Percentiles rank a stretch among this genome's conserved stretches.
These are phyloP conservation scores for Tupiocoris notatus DNA, from an alignment of 2,888 invertebrate species.

Conservation along the genomic window DNA sequence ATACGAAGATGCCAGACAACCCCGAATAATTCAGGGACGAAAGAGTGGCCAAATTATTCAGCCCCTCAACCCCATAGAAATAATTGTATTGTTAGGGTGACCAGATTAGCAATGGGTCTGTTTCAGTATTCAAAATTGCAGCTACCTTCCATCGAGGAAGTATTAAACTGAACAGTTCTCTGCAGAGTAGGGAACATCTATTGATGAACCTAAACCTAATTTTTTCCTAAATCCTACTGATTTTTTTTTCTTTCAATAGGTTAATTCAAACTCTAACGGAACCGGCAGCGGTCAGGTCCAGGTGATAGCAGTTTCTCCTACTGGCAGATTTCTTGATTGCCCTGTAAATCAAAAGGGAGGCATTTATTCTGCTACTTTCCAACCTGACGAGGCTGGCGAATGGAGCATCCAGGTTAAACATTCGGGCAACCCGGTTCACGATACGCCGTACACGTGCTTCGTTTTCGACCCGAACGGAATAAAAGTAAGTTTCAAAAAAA, in stretches of 20 bases:
- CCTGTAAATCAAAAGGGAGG: conserved; percentile 79
- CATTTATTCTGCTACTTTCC: conserved; percentile 92
- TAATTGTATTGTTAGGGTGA: no score
- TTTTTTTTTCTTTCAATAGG: conserved; percentile 38
- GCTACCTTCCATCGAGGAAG: no score
- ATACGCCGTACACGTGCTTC: conserved; percentile 94
- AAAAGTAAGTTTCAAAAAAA: conserved; percentile 60
- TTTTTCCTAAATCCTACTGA: no score
- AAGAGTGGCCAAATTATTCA: no score
- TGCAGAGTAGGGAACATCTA: no score
- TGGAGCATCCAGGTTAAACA: conserved; percentile 96
- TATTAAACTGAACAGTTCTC: no score
- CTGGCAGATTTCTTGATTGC: conserved; percentile 76
- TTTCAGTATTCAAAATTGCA: no score
- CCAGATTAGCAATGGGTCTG: no score
- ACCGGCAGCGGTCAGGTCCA: conserved; percentile 74
- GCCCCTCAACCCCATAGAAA: no score
- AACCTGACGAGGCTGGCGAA: conserved; percentile 94
- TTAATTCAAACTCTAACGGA: conserved; percentile 62
- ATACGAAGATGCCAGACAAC: no score
- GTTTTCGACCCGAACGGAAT: conserved; percentile 93
- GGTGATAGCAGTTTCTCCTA: conserved; percentile 89
- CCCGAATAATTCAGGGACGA: no score
- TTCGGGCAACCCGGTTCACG: conserved; percentile 91
- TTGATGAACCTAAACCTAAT: no score